Conservation (phyloP, 2,797 vertebrate genomes). For the Amblyraja radiata region DNA sequence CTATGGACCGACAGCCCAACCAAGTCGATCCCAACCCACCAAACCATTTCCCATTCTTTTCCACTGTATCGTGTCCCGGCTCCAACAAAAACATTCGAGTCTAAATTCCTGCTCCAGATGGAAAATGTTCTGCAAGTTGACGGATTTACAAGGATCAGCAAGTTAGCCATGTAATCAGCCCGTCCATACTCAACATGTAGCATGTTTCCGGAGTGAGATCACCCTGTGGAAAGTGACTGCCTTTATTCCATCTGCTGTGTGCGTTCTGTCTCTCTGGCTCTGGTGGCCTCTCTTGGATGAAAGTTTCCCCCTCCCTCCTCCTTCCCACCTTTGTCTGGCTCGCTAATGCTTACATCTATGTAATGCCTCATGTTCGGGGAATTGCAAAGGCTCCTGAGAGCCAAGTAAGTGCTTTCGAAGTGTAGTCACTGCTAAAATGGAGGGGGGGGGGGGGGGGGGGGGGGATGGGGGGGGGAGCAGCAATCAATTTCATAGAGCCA, state of each 20-base stretch:
- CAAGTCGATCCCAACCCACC: not conserved
- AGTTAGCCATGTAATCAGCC: not conserved
- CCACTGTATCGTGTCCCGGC: not conserved
- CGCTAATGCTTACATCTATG: not conserved
- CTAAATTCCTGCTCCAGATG: constrained; percentile 21
- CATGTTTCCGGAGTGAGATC: constrained; percentile 6
- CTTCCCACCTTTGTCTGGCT: not conserved
- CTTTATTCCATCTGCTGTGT: not conserved
- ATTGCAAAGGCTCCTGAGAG: no score
- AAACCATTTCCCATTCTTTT: constrained; percentile 25
- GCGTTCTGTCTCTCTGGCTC: not conserved
- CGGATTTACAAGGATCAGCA: constrained; percentile 4
- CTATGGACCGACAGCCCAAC: not conserved
- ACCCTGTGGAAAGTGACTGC: not conserved
- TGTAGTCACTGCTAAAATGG: no score
- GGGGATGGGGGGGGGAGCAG: no score
- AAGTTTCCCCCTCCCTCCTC: not conserved
- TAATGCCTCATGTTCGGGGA: no score
- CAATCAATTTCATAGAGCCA: no score
- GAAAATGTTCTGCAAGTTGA: constrained; percentile 1
- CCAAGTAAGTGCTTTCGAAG: no score
- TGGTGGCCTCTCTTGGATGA: not conserved
- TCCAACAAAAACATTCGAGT: constrained; percentile 23
- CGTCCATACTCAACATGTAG: not conserved
- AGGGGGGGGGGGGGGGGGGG: no score